These are phyloP conservation scores for Spinibarbus caldwelli DNA, from an alignment of 2,797 vertebrate species.

Conservation along the genomic window DNA sequence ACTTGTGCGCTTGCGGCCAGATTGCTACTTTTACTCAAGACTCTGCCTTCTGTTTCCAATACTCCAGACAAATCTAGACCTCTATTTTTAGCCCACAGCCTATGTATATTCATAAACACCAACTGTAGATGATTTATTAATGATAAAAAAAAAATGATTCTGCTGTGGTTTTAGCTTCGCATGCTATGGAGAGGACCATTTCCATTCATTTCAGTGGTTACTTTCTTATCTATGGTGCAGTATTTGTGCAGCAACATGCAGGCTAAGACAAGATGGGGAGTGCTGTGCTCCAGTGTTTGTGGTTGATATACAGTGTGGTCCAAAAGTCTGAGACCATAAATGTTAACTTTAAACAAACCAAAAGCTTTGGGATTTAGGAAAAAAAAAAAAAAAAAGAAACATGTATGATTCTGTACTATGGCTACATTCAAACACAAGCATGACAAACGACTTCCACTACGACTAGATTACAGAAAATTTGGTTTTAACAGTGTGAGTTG, in stretches of 20 bases:
- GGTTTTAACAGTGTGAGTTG: not conserved
- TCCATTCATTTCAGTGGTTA: constrained; percentile 36
- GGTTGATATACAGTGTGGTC: not conserved
- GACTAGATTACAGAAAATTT: not conserved
- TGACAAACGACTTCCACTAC: not conserved
- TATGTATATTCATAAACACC: constrained; percentile 50
- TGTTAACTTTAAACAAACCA: no score
- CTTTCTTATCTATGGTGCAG: not conserved
- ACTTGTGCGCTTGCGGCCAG: constrained; percentile 20
- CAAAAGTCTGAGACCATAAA: not conserved
- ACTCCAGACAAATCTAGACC: constrained; percentile 43
- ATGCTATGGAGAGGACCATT: not conserved
- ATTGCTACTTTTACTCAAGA: constrained; percentile 39
- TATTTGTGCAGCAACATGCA: not conserved
- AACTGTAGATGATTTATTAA: constrained; percentile 55
- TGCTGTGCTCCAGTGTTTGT: not conserved
- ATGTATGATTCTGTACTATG: not conserved
- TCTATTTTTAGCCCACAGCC: constrained; percentile 38
- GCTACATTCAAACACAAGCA: no score
- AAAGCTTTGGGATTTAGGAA: not conserved
- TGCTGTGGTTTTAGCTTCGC: constrained; percentile 37
- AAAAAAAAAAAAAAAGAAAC: not conserved
- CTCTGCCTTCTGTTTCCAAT: constrained; percentile 49
- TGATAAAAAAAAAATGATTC: constrained; percentile 33
- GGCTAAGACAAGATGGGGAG: no score